Evolutionary conservation across 2,113 vertebrate species (phyloP).

Genomic region (Rhea americana): DNA sequence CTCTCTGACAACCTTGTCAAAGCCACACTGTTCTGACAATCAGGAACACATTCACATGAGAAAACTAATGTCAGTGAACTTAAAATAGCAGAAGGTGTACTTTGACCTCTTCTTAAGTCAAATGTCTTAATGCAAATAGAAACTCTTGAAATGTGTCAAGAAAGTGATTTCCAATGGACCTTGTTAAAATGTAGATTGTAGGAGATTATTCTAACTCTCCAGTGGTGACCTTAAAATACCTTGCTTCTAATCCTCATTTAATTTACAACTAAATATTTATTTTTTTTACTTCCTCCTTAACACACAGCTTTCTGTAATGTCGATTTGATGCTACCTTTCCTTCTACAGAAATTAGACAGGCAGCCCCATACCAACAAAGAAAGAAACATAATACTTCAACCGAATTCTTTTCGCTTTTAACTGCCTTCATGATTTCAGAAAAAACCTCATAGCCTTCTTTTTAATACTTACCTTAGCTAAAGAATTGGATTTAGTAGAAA

Average conservation of each 20-base stretch:
- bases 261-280: not conserved
- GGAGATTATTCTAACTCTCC: not conserved
- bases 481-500: not conserved
- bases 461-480: not conserved
- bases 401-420: not conserved
- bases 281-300: not conserved
- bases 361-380: not conserved
- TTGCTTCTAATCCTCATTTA: not conserved
- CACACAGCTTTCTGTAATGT: not conserved
- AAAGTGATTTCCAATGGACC: not conserved
- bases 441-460: not conserved
- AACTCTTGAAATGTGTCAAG: not conserved
- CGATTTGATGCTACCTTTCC: not conserved
- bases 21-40: not conserved
- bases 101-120: not conserved
- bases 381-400: not conserved
- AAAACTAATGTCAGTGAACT: not conserved
- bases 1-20: not conserved
- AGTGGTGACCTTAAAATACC: not conserved
- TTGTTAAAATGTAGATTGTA: slow-evolving; percentile 19
- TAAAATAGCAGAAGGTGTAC: not conserved
- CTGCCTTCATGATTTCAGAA: not conserved
- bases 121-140: not conserved
- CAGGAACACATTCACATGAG: not conserved
- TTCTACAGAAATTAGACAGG: not conserved